Conservation (phyloP, 2,113 vertebrate species). For the Sminthopsis crassicaudata region DNA sequence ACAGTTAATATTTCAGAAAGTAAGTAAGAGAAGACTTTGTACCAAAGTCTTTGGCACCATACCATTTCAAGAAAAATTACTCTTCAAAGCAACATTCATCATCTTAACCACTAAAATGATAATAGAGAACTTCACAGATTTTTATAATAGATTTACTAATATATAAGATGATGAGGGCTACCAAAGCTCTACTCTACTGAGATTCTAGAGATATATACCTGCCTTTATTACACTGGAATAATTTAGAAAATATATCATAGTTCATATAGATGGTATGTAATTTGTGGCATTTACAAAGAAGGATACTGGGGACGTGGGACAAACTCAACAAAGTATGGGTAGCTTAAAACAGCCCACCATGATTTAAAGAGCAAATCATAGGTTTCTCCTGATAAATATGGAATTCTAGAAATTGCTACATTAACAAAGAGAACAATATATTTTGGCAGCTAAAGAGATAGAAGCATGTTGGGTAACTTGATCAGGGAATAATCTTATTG, state of each 20-base stretch:
- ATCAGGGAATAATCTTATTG: neutral
- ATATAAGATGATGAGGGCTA: neutral
- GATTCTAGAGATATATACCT: neutral
- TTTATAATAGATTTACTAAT: conserved; percentile 2
- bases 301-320: neutral
- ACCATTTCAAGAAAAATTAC: conserved; percentile 22
- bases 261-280: neutral
- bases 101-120: conserved; percentile 24
- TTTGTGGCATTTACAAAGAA: conserved; percentile 28
- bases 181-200: neutral
- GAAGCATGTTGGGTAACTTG: neutral
- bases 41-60: conserved; percentile 49
- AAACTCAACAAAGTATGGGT: conserved; percentile 44
- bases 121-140: conserved; percentile 22
- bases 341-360: conserved; percentile 4
- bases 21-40: neutral
- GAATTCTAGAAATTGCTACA: conserved; percentile 9
- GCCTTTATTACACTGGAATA: neutral
- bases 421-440: neutral
- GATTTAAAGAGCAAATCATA: conserved; percentile 11
- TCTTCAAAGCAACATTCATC: neutral
- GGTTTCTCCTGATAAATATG: neutral
- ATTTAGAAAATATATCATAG: neutral
- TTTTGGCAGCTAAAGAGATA: conserved; percentile 17
- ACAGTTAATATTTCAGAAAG: neutral